Evolutionary conservation across 1,140 invertebrate genomes (phyloP).

Genomic region (Oedothorax gibbosus): DNA sequence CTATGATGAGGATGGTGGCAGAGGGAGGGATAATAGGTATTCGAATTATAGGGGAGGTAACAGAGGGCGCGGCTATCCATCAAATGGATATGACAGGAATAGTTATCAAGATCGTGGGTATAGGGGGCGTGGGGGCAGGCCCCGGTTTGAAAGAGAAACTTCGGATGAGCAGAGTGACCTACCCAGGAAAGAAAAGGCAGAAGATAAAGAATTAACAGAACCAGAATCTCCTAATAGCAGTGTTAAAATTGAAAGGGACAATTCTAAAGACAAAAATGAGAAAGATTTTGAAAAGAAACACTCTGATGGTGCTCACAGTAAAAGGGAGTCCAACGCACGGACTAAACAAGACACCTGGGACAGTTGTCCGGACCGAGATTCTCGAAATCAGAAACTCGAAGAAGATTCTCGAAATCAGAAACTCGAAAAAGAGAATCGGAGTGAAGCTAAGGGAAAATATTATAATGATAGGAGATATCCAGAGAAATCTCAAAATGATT

Average conservation of each 20-base stretch:
- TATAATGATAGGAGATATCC: not conserved
- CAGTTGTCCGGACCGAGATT: not conserved
- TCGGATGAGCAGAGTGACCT: not conserved
- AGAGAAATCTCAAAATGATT: not conserved
- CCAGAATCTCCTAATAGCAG: not conserved
- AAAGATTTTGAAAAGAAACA: not conserved
- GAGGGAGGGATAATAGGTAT: conserved; percentile 11
- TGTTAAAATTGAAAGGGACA: not conserved
- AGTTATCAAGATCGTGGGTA: not conserved
- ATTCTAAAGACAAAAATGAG: not conserved
- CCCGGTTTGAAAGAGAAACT: not conserved
- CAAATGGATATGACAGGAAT: not conserved
- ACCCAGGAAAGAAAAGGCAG: not conserved
- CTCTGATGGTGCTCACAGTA: not conserved
- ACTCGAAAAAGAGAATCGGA: no score
- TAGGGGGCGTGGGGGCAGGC: no score
- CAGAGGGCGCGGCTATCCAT: not conserved
- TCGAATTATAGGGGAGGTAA: not conserved
- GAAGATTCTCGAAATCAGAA: conserved; percentile 10
- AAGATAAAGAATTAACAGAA: not conserved
- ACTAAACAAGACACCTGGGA: no score
- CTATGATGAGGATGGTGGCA: not conserved
- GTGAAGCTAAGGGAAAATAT: not conserved
- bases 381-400: not conserved
- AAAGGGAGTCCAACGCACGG: no score